These are phyloP conservation scores for Meloe dianella DNA, from an alignment of 2,888 invertebrate genomes.

Conservation along the genomic window DNA sequence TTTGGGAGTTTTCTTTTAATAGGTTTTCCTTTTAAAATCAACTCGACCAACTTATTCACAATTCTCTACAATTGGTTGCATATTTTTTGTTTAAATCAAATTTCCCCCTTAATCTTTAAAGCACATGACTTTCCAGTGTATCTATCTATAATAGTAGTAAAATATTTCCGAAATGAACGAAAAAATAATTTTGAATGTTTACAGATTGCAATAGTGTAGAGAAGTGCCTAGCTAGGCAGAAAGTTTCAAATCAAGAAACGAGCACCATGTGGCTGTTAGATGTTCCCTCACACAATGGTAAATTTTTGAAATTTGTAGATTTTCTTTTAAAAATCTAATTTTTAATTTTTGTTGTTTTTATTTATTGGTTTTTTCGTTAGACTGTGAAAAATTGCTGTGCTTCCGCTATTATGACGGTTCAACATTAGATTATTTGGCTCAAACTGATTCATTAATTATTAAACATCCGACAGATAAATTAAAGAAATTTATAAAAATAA, in stretches of 20 bases:
- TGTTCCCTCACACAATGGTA: conserved; percentile 71
- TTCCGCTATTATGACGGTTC: conserved; percentile 74
- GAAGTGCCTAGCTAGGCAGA: conserved; percentile 58
- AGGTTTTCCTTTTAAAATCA: too few species aligned
- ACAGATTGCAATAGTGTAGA: conserved; percentile 58
- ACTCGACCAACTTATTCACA: too few species aligned
- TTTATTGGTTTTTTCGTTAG: conserved; percentile 64
- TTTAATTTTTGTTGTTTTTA: too few species aligned
- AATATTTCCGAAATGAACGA: too few species aligned
- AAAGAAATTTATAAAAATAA: conserved; percentile 61
- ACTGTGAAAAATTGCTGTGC: conserved; percentile 71
- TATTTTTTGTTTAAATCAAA: conserved; percentile 7
- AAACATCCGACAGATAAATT: conserved; percentile 65
- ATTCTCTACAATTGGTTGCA: background rate
- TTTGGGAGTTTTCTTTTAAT: background rate
- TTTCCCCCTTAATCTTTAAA: background rate
- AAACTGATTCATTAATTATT: conserved; percentile 68
- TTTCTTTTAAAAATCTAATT: too few species aligned
- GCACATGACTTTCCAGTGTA: background rate
- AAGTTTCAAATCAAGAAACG: conserved; percentile 63
- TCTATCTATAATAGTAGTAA: too few species aligned
- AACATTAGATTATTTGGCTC: conserved; percentile 69
- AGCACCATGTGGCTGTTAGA: conserved; percentile 76
- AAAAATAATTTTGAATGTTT: conserved; percentile 37
- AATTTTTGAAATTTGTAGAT: conserved; percentile 38